Evolutionary conservation across 2,888 invertebrate genomes (phyloP), one percentile per base, ranked within the genome.

Genomic region (Euclidia mi): DNA sequence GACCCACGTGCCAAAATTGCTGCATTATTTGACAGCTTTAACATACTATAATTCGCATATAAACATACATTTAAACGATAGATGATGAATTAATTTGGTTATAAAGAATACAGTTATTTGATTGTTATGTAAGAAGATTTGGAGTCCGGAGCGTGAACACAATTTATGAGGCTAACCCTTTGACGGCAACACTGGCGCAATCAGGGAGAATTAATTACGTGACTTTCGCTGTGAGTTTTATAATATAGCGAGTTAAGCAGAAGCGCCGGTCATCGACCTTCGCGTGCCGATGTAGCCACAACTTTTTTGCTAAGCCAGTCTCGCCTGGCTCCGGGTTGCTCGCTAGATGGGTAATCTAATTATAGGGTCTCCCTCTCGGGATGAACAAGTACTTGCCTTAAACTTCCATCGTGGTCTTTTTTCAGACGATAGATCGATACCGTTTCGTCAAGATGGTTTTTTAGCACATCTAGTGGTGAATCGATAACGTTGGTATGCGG

Each of bases 261-360:
- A 82, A 68, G 79, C 85, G 81, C 76, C 82, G 92, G 90, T 88
- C 92, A 76, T 79, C 85, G 86, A 92, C 85, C 91, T 78, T 81
- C 56, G 84, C 87, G 80, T 81, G 89, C 78, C 86, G 76, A 82
- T 77, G 82, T 70, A 74, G 77, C 76, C 77, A 81, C 83, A 83
- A 84, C 87, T 90, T 92, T 89, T 91, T 92, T 87, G 86, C 89
- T 87, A 85, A 88, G 88, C 89, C 79, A 81, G 87, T 88, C 82
- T 80, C 78, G 79, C 71, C 81, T 71, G 81, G 81, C 84, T 83
- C 76, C 80, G 76, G 80, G 79, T 76, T 79, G 81, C 85, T 82
- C 75, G 83, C 86, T 88, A 86, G 87, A 89, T 88, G 82, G 84
- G 75, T 78, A 84, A 90, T 91, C 91, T 92, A 92, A 91, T 90